A percentile compares a stretch with the other conserved stretches of the same genome.
Conservation (phyloP, 2,113 vertebrate species). For the Aix galericulata region DNA sequence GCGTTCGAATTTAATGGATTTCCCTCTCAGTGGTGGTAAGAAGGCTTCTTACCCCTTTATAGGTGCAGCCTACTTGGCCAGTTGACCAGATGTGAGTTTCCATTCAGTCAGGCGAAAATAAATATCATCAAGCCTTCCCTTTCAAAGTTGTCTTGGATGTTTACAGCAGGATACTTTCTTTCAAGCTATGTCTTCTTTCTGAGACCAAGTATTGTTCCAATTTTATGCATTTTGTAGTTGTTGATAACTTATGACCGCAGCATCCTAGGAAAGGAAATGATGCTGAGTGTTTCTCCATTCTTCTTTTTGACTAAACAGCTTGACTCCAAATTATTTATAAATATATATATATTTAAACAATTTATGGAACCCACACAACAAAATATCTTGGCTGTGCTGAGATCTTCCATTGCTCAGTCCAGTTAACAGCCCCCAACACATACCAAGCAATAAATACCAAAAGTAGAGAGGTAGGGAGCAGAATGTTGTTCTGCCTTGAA, state of each 20-base stretch:
- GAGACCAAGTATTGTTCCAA: neutral
- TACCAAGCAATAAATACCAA: fast-evolving
- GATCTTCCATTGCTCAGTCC: neutral
- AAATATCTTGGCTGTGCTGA: neutral
- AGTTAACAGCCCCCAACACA: neutral
- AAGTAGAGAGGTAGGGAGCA: neutral
- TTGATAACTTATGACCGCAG: neutral
- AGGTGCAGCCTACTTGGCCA: neutral
- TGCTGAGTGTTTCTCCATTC: neutral
- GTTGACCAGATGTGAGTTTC: neutral
- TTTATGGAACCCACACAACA: neutral
- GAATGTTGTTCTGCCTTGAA: neutral
- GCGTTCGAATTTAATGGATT: neutral
- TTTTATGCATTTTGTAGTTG: neutral
- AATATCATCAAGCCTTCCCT: neutral
- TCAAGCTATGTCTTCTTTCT: neutral
- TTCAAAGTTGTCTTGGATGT: neutral
- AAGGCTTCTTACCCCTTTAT: neutral
- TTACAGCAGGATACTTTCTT: neutral
- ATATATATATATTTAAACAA: neutral
- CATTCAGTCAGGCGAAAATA: neutral
- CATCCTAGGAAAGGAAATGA: neutral
- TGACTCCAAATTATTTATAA: neutral
- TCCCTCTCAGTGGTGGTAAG: neutral
- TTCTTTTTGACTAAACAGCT: neutral